Base-by-base conservation (phyloP, 2,797 vertebrate genomes). In the Enteromius anoplus region DNA sequence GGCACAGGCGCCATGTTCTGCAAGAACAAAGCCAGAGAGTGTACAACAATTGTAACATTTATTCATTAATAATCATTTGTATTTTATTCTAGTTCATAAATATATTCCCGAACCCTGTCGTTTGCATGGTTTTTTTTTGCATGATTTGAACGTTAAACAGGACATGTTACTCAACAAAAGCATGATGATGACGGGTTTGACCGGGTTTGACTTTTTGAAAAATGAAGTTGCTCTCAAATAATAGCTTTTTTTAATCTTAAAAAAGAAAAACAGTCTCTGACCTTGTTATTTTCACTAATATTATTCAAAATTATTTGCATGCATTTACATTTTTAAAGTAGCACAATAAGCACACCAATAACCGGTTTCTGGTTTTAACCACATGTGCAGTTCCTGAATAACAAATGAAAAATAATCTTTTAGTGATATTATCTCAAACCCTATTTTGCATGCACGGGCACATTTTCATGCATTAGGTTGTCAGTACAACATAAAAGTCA, bases 1-100 rank as follows among this genome's bases (percentile, higher is more conserved):
- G 2, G 58, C 32, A 23, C 64, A 49, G 21, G 71, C 83, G 87
- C 85, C 87, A 88, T 88, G 78, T 88, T 88, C 45, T 51, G 8
- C 45, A 7, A 62, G 81, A 80, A 85, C 83, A 88, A 88, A 88
- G 87, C 81, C 37, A 60, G 45, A 85, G 8, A 62, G 21, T 60
- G 19, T 58, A 10, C 32, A 37, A 10, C 0, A 51, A 51, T 17
- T n/a, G 1, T 1, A 42, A 0, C 0, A 1, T 9, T 47, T 45
- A 29, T 0, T 10, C 5, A 2, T 29, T 5, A 70, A 58, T 10
- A 71, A 21, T 9, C 10, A 34, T 6, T 32, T 23, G 3, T 37
- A 2, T 5, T 32, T 37, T 21, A 64, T 40, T 47, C 12, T 37
- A 26, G 8, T 23, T 42, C 21, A 2, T 45, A 1, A 8, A 23